Conservation (phyloP, 1,140 invertebrate genomes). For the Oscheius sp. region DNA sequence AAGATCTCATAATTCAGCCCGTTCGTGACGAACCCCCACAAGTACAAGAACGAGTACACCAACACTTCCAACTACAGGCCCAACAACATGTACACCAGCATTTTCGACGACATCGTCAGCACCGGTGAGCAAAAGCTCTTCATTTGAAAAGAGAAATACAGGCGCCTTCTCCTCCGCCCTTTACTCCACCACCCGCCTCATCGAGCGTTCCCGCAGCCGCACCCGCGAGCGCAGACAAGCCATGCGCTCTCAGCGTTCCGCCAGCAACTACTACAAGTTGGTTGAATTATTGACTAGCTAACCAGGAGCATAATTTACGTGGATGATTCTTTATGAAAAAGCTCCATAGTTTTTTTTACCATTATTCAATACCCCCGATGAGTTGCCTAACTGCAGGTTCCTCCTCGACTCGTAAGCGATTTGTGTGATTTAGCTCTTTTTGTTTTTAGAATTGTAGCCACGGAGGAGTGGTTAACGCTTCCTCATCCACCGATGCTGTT, state of each 20-base stretch:
- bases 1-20: conserved; percentile 35
- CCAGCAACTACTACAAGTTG: conserved; percentile 56
- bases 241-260: conserved; percentile 51
- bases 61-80: conserved; percentile 37
- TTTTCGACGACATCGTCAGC: conserved; percentile 57
- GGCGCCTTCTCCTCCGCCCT: conserved; percentile 54
- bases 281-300: not conserved
- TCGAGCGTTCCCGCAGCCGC: conserved; percentile 59
- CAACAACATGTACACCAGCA: conserved; percentile 49
- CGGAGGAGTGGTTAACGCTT: not conserved
- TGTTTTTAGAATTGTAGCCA: not conserved
- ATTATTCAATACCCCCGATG: not conserved
- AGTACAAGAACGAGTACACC: conserved; percentile 60
- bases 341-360: too few species aligned
- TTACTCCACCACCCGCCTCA: conserved; percentile 53
- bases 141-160: conserved; percentile 6
- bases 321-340: too few species aligned
- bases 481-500: not conserved
- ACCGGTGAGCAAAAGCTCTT: conserved; percentile 28
- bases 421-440: not conserved
- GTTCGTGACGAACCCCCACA: conserved; percentile 49
- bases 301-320: too few species aligned
- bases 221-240: conserved; percentile 58
- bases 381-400: not conserved
- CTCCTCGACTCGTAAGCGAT: not conserved